Evolutionary conservation across 2,797 vertebrate genomes (phyloP).

Genomic region (Melanogrammus aeglefinus): DNA sequence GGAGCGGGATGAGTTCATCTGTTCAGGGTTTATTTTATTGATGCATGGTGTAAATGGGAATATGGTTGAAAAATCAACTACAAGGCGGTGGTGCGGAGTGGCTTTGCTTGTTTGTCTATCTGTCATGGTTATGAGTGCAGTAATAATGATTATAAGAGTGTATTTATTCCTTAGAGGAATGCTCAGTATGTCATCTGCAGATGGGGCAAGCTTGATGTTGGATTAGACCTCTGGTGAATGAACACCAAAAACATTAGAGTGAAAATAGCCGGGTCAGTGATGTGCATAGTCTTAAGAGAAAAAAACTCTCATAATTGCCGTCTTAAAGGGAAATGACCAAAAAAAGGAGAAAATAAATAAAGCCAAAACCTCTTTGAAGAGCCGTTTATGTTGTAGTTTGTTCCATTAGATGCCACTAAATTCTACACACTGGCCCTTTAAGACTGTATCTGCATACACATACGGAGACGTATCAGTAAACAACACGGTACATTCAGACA

Average conservation of each 20-base stretch:
- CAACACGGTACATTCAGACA: neutral
- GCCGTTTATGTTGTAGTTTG: no score
- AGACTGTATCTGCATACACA: neutral
- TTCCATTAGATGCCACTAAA: no score
- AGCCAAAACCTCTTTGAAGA: no score
- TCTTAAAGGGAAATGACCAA: no score
- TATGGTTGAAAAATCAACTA: neutral
- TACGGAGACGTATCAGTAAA: neutral
- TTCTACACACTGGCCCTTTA: neutral
- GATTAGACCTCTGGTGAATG: neutral
- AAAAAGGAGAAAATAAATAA: no score
- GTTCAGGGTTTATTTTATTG: neutral
- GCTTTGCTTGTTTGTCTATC: neutral
- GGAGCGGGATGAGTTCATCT: constrained; percentile 5
- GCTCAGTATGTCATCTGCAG: neutral
- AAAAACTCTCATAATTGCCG: no score
- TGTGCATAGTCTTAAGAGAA: neutral
- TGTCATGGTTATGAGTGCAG: neutral
- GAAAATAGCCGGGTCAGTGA: neutral
- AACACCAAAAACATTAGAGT: neutral
- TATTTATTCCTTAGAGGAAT: neutral
- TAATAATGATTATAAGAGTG: neutral
- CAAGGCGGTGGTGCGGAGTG: neutral
- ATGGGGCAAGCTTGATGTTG: neutral
- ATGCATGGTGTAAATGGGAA: neutral